Percentiles rank a stretch among this genome's conserved stretches.
phyloP scores from a whole-genome alignment of 2,113 vertebrate species.

The Bos indicus region DNA sequence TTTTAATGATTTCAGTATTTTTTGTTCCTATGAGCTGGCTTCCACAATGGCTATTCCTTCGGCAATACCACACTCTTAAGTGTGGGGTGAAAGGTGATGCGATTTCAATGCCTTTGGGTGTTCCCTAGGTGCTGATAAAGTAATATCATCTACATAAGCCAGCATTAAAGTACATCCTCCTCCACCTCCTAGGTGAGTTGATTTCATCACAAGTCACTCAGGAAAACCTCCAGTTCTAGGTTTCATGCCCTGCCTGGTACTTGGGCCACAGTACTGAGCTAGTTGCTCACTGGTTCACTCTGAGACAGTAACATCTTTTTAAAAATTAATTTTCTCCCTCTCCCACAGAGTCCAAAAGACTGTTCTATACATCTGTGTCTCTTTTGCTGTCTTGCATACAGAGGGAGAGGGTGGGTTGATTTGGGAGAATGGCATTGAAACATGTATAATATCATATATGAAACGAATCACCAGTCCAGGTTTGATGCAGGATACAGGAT shows the following conservation, averaged over 20 bases:
- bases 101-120: background rate
- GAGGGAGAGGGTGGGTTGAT: too few species aligned
- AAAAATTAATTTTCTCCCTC: background rate
- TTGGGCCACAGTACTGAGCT: too few species aligned
- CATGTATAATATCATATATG: too few species aligned
- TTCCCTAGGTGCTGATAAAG: background rate
- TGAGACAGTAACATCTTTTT: background rate
- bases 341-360: too few species aligned
- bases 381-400: too few species aligned
- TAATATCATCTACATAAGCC: background rate
- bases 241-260: background rate
- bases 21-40: background rate
- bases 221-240: background rate
- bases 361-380: too few species aligned
- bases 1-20: background rate
- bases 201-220: background rate
- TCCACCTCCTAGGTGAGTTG: background rate
- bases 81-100: background rate
- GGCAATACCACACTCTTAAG: too few species aligned
- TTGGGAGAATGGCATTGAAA: too few species aligned
- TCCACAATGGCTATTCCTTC: background rate
- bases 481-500: too few species aligned
- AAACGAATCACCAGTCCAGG: too few species aligned
- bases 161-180: background rate
- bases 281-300: background rate